Evolutionary conservation across 2,888 invertebrate genomes (phyloP).

Genomic region (Vanessa cardui): DNA sequence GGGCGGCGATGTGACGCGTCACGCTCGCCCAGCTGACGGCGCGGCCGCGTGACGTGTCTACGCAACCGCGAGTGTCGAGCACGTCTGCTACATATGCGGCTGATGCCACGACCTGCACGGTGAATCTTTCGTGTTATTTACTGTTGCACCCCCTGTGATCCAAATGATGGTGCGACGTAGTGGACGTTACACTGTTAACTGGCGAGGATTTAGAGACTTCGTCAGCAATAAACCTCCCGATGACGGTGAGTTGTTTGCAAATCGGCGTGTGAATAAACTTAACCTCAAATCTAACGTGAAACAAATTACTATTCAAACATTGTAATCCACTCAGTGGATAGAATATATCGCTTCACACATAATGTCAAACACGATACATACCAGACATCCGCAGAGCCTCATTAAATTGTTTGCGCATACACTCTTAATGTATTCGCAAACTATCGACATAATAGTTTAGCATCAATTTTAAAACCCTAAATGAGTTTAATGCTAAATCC

Average conservation of each 20-base stretch:
- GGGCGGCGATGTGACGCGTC: constrained; percentile 67
- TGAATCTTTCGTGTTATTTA: constrained; percentile 41
- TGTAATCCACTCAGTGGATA: constrained; percentile 8
- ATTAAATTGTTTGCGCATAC: constrained; percentile 6
- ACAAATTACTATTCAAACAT: constrained; percentile 20
- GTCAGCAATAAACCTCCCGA: constrained; percentile 76
- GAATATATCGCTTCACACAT: constrained; percentile 3
- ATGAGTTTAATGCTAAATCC: no score
- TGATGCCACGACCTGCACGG: constrained; percentile 51
- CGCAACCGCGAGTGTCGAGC: constrained; percentile 65
- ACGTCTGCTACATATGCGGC: constrained; percentile 45
- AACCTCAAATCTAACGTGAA: constrained; percentile 41
- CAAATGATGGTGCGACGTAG: constrained; percentile 79
- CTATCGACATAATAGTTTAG: constrained; percentile 6
- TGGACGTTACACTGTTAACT: constrained; percentile 80
- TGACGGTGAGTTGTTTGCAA: constrained; percentile 63
- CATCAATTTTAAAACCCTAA: neutral
- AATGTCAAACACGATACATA: constrained; percentile 13
- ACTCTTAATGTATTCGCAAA: constrained; percentile 5
- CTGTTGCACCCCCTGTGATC: constrained; percentile 41
- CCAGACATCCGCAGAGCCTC: constrained; percentile 10
- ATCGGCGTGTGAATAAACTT: constrained; percentile 36
- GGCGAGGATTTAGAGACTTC: constrained; percentile 78
- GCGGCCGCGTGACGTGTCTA: constrained; percentile 65
- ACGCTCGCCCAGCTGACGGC: constrained; percentile 71